phyloP scores from a whole-genome alignment of 2,797 vertebrate genomes.

The Phrynocephalus forsythii region DNA sequence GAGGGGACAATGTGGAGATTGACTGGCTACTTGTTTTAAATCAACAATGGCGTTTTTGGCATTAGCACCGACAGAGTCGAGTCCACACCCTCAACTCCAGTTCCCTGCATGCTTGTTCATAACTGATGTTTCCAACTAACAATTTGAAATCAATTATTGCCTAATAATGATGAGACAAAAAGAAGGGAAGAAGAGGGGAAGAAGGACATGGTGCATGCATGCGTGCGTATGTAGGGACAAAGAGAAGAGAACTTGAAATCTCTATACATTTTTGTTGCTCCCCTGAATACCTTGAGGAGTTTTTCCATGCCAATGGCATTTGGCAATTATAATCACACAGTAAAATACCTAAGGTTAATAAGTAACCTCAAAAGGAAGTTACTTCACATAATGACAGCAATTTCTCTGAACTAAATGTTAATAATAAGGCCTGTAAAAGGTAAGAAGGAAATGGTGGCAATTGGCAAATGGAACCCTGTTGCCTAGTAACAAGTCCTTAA shows the following conservation, averaged over 20 bases:
- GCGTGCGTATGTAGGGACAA: background rate
- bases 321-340: conserved; percentile 91
- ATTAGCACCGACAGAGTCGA: background rate
- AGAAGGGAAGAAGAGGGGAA: background rate
- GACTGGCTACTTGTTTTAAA: background rate
- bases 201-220: background rate
- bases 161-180: background rate
- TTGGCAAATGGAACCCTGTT: conserved; percentile 87
- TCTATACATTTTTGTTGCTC: conserved; percentile 67
- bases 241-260: conserved; percentile 58
- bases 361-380: conserved; percentile 94
- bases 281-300: conserved; percentile 75
- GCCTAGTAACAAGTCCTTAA: conserved; percentile 86
- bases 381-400: conserved; percentile 96
- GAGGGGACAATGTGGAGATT: background rate
- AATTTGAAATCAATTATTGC: conserved; percentile 19
- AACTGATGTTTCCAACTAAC: conserved; percentile 25
- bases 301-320: conserved; percentile 90
- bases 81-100: background rate
- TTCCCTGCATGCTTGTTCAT: conserved; percentile 5
- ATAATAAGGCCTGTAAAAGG: conserved; percentile 90
- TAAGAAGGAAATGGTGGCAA: conserved; percentile 92
- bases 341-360: conserved; percentile 93
- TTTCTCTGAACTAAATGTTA: conserved; percentile 93
- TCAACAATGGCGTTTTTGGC: background rate